Conservation (phyloP, 2,797 vertebrate species). For the Eulemur rubriventer region DNA sequence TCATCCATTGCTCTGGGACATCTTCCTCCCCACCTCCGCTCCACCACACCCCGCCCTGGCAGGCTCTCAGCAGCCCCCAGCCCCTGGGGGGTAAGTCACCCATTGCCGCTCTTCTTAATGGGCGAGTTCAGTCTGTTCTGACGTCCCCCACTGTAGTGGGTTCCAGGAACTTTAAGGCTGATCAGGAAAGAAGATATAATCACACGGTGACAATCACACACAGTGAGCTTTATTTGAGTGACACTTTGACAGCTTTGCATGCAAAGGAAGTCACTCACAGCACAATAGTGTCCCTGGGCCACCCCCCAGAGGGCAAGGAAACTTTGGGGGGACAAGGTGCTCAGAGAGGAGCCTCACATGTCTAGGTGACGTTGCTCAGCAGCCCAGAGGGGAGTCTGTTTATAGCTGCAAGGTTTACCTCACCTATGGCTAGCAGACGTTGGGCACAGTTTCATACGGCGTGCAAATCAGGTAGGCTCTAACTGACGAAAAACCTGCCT, state of each 20-base stretch:
- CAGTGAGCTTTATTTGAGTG: neutral
- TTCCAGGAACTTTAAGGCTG: neutral
- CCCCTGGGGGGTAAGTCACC: neutral
- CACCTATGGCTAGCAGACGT: neutral
- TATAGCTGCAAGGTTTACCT: neutral
- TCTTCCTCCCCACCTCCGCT: neutral
- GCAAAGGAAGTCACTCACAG: neutral
- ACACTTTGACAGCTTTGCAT: neutral
- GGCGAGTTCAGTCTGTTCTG: neutral
- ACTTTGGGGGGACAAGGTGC: accelerated
- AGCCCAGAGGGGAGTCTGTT: neutral
- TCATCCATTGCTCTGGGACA: accelerated
- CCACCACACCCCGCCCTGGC: accelerated
- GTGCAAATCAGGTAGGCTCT: neutral
- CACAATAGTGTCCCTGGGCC: neutral
- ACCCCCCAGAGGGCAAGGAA: neutral
- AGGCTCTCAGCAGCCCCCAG: neutral
- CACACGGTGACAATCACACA: neutral
- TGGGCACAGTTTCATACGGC: neutral
- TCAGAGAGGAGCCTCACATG: neutral
- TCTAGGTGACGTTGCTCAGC: neutral
- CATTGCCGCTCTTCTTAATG: accelerated
- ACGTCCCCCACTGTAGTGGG: accelerated
- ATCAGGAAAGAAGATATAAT: neutral
- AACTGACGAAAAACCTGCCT: neutral